phyloP scores from a whole-genome alignment of 2,113 vertebrate genomes.

The Gymnogyps californianus region DNA sequence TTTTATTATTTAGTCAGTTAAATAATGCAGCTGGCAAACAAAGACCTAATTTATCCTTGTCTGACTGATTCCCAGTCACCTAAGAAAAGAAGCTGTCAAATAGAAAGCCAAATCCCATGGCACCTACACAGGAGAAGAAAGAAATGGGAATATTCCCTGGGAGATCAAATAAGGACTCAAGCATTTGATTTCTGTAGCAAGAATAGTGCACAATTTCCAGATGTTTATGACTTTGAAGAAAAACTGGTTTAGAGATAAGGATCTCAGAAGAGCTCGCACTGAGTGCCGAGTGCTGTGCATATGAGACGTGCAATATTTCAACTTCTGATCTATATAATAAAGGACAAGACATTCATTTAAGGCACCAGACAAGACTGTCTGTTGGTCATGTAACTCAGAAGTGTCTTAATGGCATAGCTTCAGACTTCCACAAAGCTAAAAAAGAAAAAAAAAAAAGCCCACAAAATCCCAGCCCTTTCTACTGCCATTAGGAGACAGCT shows the following conservation, averaged over 20 bases:
- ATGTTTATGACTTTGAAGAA: slow-evolving; percentile 33
- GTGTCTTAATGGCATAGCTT: not conserved
- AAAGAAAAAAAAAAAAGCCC: not conserved
- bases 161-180: slow-evolving; percentile 41
- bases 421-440: not conserved
- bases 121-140: slow-evolving; percentile 26
- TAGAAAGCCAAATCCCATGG: not conserved
- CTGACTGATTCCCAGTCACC: not conserved
- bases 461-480: not conserved
- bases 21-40: not conserved
- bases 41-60: not conserved
- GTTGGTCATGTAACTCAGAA: not conserved
- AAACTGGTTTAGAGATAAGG: slow-evolving; percentile 15
- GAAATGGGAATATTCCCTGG: not conserved
- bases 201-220: slow-evolving; percentile 17
- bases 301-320: not conserved
- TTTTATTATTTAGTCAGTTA: not conserved
- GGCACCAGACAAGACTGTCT: not conserved
- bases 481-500: not conserved
- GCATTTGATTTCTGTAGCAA: slow-evolving; percentile 8
- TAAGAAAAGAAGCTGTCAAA: slow-evolving; percentile 16
- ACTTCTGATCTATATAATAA: not conserved
- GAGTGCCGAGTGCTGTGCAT: not conserved
- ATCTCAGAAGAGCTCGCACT: not conserved
- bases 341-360: slow-evolving; percentile 11